phyloP scores from a whole-genome alignment of 2,888 invertebrate species.

The Odontomyia ornata region DNA sequence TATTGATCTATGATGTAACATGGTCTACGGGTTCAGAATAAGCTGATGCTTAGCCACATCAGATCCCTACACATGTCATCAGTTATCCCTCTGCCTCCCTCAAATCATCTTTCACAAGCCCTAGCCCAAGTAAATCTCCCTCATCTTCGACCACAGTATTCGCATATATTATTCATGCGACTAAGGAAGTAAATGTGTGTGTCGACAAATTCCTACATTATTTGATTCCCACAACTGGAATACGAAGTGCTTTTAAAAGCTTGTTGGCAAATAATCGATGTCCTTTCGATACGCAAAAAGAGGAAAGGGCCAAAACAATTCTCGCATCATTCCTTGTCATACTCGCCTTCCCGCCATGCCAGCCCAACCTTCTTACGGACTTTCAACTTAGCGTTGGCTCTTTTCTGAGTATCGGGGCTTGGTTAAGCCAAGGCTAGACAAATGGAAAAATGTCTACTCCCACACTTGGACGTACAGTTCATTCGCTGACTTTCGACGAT shows the following conservation, averaged over 20 bases:
- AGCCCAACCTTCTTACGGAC: too few relatives aligned
- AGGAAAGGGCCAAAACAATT: slow-evolving; percentile 43
- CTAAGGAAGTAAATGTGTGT: neutral
- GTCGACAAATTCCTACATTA: slow-evolving; percentile 13
- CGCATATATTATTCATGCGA: neutral
- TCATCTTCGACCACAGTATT: neutral
- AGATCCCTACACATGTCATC: slow-evolving; percentile 34
- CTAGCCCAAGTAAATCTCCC: neutral
- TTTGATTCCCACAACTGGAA: slow-evolving; percentile 42
- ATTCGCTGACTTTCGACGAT: neutral
- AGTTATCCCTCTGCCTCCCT: neutral
- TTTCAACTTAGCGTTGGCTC: neutral
- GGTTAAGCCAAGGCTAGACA: neutral
- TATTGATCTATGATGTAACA: slow-evolving; percentile 39
- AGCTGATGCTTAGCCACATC: slow-evolving; percentile 29
- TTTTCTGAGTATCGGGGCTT: neutral
- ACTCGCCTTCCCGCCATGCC: neutral
- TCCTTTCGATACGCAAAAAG: slow-evolving; percentile 41
- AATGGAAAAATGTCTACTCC: neutral
- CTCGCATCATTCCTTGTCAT: neutral
- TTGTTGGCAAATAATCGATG: slow-evolving; percentile 49
- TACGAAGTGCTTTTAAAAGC: slow-evolving; percentile 47
- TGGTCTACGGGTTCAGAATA: slow-evolving; percentile 22
- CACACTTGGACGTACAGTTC: neutral
- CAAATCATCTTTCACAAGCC: neutral